Conservation (phyloP, 2,113 vertebrate genomes). For the Zootoca vivipara region DNA sequence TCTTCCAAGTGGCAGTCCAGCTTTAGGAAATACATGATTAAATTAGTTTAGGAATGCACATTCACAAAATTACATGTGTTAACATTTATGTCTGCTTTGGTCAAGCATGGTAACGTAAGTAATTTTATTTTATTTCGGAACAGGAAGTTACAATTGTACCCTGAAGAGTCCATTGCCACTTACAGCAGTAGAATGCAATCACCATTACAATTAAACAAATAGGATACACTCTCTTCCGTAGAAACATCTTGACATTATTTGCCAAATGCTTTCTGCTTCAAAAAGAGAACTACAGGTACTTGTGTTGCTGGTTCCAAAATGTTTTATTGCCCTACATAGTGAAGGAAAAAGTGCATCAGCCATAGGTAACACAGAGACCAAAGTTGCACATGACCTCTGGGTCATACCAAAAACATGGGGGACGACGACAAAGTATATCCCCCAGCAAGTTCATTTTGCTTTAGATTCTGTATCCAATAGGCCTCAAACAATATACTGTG, state of each 20-base stretch:
- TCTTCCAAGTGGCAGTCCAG: conserved; percentile 65
- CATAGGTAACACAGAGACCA: background rate
- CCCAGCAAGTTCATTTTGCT: background rate
- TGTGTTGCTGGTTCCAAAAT: background rate
- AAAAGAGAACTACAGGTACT: background rate
- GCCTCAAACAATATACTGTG: background rate
- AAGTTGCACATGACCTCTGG: background rate
- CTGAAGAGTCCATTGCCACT: conserved; percentile 14
- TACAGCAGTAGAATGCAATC: conserved; percentile 17
- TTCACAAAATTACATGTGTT: conserved; percentile 50
- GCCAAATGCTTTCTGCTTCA: background rate
- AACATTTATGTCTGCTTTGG: conserved; percentile 50
- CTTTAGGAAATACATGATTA: conserved; percentile 65
- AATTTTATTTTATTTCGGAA: conserved; percentile 58
- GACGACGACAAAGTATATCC: no score
- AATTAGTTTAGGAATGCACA: conserved; percentile 53
- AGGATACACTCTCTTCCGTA: background rate
- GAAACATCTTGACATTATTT: background rate
- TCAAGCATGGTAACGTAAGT: conserved; percentile 39
- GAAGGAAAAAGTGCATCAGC: background rate
- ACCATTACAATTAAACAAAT: background rate
- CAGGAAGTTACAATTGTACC: conserved; percentile 31
- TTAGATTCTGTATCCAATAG: background rate
- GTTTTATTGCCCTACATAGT: background rate
- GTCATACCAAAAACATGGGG: no score